A percentile compares a stretch with the other conserved stretches of the same genome.
Evolutionary conservation across 2,113 vertebrate species (phyloP).

Genomic region (Hydropotes inermis): DNA sequence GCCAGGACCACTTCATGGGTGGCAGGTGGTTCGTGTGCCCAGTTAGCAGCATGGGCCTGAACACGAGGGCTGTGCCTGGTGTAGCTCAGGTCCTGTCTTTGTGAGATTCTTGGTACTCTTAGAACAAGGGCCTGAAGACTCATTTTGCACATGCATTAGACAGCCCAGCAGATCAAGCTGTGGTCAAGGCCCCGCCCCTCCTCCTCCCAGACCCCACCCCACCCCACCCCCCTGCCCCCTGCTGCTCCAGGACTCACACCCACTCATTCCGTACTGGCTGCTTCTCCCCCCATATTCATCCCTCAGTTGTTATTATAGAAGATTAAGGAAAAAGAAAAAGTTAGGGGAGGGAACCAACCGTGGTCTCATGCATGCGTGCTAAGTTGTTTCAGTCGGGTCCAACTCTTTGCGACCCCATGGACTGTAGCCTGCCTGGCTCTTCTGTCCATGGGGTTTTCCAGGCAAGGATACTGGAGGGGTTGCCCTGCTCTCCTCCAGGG

Average conservation of each 20-base stretch:
- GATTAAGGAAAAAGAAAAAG: not conserved
- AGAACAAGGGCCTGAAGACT: not conserved
- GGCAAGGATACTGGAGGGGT: not conserved
- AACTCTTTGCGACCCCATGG: not conserved
- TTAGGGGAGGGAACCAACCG: not conserved
- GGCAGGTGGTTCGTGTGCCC: not conserved
- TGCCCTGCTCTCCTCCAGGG: not conserved
- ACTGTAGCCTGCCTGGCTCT: not conserved
- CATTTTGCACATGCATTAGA: not conserved
- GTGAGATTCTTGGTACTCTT: not conserved
- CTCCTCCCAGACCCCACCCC: not conserved
- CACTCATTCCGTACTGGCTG: too few relatives aligned
- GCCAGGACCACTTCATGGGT: not conserved
- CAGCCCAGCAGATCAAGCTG: not conserved
- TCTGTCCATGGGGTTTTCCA: not conserved
- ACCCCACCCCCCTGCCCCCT: rapidly evolving
- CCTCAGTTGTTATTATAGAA: not conserved
- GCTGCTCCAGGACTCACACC: not conserved
- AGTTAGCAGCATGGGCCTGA: not conserved
- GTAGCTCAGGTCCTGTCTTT: too few relatives aligned
- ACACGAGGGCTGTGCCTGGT: not conserved
- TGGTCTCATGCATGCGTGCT: not conserved
- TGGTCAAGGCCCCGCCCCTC: rapidly evolving
- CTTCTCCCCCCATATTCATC: not conserved
- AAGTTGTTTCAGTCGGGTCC: not conserved